Evolutionary conservation across 2,888 invertebrate species (phyloP).

Genomic region (Therioaphis trifolii): DNA sequence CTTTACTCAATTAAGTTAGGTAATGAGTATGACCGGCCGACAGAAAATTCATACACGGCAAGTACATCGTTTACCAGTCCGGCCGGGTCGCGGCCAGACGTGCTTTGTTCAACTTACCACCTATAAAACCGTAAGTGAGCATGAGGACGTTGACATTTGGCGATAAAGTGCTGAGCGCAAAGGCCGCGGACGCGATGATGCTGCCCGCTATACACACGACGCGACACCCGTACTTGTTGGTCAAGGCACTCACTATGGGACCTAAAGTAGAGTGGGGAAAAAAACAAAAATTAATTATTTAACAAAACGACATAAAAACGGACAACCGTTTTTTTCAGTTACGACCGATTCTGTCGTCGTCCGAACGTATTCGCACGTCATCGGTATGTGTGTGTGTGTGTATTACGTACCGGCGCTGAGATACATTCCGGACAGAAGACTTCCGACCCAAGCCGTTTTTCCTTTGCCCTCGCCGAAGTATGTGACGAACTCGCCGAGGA

Average conservation of each 20-base stretch:
- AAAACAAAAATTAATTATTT: neutral
- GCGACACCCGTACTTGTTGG: slow-evolving; percentile 95
- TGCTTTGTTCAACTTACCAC: slow-evolving; percentile 75
- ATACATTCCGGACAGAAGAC: slow-evolving; percentile 94
- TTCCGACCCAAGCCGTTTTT: slow-evolving; percentile 93
- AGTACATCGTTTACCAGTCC: slow-evolving; percentile 41
- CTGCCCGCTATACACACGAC: slow-evolving; percentile 93
- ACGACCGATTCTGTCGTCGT: no score
- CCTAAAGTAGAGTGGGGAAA: slow-evolving; percentile 71
- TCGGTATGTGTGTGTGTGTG: no score
- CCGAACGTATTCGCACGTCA: no score
- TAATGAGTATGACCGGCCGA: slow-evolving; percentile 57
- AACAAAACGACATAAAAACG: no score
- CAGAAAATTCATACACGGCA: slow-evolving; percentile 52
- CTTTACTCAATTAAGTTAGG: slow-evolving; percentile 60
- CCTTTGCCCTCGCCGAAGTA: slow-evolving; percentile 88
- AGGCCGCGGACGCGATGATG: slow-evolving; percentile 84
- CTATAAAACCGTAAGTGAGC: slow-evolving; percentile 91
- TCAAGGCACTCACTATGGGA: slow-evolving; percentile 93
- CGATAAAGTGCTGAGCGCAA: slow-evolving; percentile 88
- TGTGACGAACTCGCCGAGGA: slow-evolving; percentile 81
- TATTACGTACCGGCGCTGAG: slow-evolving; percentile 83
- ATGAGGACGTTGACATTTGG: slow-evolving; percentile 89
- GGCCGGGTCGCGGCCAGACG: slow-evolving; percentile 21
- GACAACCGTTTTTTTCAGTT: no score